These are phyloP conservation scores for Glaucomys volans DNA, from an alignment of 2,113 vertebrate genomes.

Conservation along the genomic window DNA sequence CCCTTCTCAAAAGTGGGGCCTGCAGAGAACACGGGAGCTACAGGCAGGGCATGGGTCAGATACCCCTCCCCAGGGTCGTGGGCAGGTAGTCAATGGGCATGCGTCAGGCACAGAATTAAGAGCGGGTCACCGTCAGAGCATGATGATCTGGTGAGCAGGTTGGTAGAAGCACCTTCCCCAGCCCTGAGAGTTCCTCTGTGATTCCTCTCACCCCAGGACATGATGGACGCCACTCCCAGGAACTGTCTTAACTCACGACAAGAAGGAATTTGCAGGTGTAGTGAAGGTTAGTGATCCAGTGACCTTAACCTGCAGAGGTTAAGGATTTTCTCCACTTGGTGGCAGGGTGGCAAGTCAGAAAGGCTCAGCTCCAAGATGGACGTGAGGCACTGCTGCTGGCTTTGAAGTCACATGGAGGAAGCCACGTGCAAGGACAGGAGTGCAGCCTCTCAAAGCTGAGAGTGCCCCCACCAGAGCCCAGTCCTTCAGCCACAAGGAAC, in stretches of 20 bases:
- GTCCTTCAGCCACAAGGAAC: background rate
- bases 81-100: background rate
- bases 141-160: too few relatives aligned
- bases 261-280: background rate
- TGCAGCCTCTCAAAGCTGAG: too few relatives aligned
- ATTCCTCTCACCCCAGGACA: background rate
- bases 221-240: too few relatives aligned
- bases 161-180: background rate
- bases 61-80: background rate
- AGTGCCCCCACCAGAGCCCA: too few relatives aligned
- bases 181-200: too few relatives aligned
- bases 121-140: background rate
- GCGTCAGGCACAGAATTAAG: background rate
- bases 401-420: background rate
- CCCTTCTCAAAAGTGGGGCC: background rate
- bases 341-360: background rate
- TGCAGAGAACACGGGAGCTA: background rate
- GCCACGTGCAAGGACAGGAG: rapidly evolving
- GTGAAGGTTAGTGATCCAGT: background rate
- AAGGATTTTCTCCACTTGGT: background rate
- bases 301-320: background rate
- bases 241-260: background rate
- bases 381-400: background rate
- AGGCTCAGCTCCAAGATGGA: background rate
- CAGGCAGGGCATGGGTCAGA: background rate